Evolutionary conservation across 2,888 invertebrate genomes (phyloP), one percentile per base, ranked within the genome.

Genomic region (Diogma glabrata): DNA sequence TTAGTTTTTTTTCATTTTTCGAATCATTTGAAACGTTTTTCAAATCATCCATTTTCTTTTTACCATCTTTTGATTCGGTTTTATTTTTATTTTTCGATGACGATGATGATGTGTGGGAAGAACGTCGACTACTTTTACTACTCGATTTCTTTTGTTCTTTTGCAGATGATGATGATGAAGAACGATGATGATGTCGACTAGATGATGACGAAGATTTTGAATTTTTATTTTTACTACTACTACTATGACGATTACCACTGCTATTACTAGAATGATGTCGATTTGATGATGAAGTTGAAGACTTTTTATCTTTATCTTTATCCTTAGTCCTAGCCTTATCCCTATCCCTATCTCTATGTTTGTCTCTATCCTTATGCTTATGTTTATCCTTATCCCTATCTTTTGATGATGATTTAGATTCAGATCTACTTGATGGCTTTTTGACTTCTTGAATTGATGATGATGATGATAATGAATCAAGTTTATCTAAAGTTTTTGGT

Each of bases 1-100:
- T 64, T 49, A 57, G 59, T 58, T 63, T 58, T 38, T 57, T 60
- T 10, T 64, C 60, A 52, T 59, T 19, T 51, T 33, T 57, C 59
- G 63, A 65, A 49, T 61, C 60, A 19, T 55, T 57, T 26, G 20
- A 61, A 67, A 26, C 62, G 59, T 56, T 61, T 58, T 51, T 9
- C 4, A 17, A 60, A 58, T 55, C 55, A 54, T 59, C n/a, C n/a
- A n/a, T n/a, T n/a, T n/a, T n/a, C n/a, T n/a, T n/a, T n/a, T n/a
- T n/a, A n/a, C n/a, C n/a, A n/a, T n/a, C 58, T 53, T 57, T 59
- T 55, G 59, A 55, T 52, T 57, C 52, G 26, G 54, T 52, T 56
- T 54, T 54, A 49, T 52, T 22, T 53, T n/a, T 24, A 26, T 16
- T 24, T 16, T 26, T 16, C 50, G 40, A 51, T 51, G 56, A 52